Base-by-base conservation (phyloP, 2,797 vertebrate species). In the Phrynocephalus guinanensis region DNA sequence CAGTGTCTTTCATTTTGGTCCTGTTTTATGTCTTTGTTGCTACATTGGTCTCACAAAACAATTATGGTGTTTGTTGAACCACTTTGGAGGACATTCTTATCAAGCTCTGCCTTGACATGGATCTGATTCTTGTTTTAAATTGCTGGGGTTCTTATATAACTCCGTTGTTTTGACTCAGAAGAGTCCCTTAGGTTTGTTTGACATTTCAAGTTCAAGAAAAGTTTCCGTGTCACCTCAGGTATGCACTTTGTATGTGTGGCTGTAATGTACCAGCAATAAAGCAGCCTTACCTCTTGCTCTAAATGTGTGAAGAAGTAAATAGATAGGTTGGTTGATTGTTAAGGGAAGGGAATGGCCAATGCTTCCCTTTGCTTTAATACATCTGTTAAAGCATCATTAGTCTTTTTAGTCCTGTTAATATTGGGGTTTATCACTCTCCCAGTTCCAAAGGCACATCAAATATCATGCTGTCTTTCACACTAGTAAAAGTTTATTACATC, bases 331-430 rank as follows among this genome's bases (percentile, higher is more conserved):
- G 22, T 63, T 63, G 18, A 63, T 7, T 33, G 11, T 2, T 16
- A 20, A 3, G 10, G 9, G 7, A n/a, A 20, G n/a, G n/a, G 79
- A 20, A 84, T 33, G 30, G 66, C 24, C 66, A 38, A n/a, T 38
- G 63, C 4, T 63, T 83, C 44, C 33, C 80, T 94, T 87, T 90
- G 81, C 73, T 90, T 33, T 67, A 78, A 77, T 82, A 50, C 30
- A 72, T 33, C 48, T 86, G 22, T 86, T 70, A 67, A 86, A 85
- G 48, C 70, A n/a, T 50, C 38, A 78, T 63, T 77, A 85, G 67
- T 60, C 28, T 89, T 85, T 87, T 85, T 87, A 79, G 11, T 22
- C 77, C 85, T 66, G 4, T 79, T 79, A 91, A 70, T 44, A 33
- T 26, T 86, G 68, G 30, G 44, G 86, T 87, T 85, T 44, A 13